Percentiles rank a stretch among this genome's conserved stretches.
phyloP scores from a whole-genome alignment of 2,113 vertebrate species.

The Esox niger region DNA sequence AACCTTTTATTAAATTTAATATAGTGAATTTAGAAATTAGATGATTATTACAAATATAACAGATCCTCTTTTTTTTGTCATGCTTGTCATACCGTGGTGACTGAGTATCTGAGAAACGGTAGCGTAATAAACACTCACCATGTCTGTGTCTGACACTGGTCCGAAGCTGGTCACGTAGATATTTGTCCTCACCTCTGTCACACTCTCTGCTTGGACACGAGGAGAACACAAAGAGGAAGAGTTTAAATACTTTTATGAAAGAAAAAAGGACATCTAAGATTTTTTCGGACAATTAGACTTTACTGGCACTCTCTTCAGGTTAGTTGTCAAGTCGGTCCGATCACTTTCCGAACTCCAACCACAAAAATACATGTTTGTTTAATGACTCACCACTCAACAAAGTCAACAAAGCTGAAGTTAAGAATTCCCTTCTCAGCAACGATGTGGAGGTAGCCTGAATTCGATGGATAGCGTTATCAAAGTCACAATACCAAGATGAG shows the following conservation, averaged over 20 bases:
- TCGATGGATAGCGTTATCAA: neutral
- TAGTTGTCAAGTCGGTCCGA: neutral
- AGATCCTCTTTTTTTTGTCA: neutral
- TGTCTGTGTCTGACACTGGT: conserved; percentile 96
- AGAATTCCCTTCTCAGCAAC: no score
- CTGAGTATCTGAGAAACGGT: neutral
- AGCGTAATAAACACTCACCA: conserved; percentile 77
- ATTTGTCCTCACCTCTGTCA: conserved; percentile 97
- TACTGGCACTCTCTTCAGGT: neutral
- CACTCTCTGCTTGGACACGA: conserved; percentile 77
- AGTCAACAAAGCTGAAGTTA: neutral
- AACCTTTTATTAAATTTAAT: no score
- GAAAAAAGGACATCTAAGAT: neutral
- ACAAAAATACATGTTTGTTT: neutral
- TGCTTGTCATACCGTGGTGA: neutral
- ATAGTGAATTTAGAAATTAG: no score
- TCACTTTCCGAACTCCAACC: neutral
- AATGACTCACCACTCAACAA: neutral
- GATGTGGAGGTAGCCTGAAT: neutral
- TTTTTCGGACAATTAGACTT: neutral
- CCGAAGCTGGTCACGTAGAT: conserved; percentile 98
- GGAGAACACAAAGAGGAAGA: conserved; percentile 23
- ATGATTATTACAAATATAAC: no score
- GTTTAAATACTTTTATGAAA: neutral
- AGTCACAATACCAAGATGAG: neutral